phyloP scores from a whole-genome alignment of 2,113 vertebrate genomes.

The Ameiurus melas region DNA sequence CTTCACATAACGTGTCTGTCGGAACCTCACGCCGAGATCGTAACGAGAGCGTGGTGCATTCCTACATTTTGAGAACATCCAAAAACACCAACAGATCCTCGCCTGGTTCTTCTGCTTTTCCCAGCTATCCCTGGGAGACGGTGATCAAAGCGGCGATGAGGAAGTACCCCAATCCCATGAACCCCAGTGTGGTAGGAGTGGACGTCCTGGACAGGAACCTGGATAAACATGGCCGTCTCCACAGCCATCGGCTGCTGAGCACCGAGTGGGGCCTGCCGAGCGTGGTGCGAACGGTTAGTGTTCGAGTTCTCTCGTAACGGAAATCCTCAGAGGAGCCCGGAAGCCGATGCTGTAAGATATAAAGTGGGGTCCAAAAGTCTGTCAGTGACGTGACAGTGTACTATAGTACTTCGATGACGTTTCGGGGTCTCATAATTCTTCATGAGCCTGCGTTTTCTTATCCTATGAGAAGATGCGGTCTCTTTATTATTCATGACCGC shows the following conservation, averaged over 20 bases:
- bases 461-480: too few relatives aligned
- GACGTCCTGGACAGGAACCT: slow-evolving; percentile 88
- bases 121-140: slow-evolving; percentile 95
- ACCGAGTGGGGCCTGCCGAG: slow-evolving; percentile 94
- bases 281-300: slow-evolving; percentile 89
- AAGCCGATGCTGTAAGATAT: not conserved
- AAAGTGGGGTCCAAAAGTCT: not conserved
- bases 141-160: slow-evolving; percentile 97
- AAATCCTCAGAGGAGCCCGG: not conserved
- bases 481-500: too few relatives aligned
- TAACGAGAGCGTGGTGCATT: too few relatives aligned
- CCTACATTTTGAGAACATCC: too few relatives aligned
- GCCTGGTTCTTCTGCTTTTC: not conserved
- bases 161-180: slow-evolving; percentile 99
- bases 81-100: too few relatives aligned
- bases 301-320: not conserved
- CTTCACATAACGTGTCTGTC: not conserved
- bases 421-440: too few relatives aligned
- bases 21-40: too few relatives aligned
- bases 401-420: too few relatives aligned
- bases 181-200: slow-evolving; percentile 91
- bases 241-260: slow-evolving; percentile 95
- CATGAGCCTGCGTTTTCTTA: too few relatives aligned
- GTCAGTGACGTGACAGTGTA: not conserved
- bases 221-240: slow-evolving; percentile 85